These are phyloP conservation scores for Noctua comes DNA, from an alignment of 2,888 invertebrate genomes.

Conservation along the genomic window DNA sequence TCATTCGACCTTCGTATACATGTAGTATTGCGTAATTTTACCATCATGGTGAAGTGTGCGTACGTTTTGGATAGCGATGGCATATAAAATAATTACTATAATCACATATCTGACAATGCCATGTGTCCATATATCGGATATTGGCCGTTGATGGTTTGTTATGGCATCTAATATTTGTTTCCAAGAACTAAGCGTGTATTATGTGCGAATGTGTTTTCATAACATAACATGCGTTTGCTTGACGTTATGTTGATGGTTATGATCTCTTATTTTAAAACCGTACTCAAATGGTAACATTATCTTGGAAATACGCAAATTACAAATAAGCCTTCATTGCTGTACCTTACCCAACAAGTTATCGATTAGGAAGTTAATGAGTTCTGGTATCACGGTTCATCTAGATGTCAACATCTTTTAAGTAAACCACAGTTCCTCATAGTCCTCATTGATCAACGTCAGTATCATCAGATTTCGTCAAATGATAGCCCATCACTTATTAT, in stretches of 20 bases:
- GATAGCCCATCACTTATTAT: neutral
- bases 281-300: neutral
- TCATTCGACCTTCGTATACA: slow-evolving; percentile 69
- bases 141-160: slow-evolving; percentile 17
- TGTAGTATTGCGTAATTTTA: slow-evolving; percentile 55
- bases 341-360: neutral
- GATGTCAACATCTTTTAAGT: neutral
- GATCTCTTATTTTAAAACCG: slow-evolving; percentile 4
- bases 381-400: neutral
- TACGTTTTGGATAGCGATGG: slow-evolving; percentile 27
- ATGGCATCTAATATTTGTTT: slow-evolving; percentile 26
- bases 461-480: neutral
- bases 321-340: neutral
- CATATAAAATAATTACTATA: slow-evolving; percentile 40
- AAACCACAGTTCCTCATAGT: neutral
- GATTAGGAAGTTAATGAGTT: neutral
- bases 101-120: slow-evolving; percentile 31
- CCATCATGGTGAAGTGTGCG: slow-evolving; percentile 27
- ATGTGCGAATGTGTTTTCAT: slow-evolving; percentile 29
- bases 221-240: slow-evolving; percentile 40
- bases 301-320: slow-evolving; percentile 7
- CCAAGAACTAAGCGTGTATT: slow-evolving; percentile 26
- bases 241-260: slow-evolving; percentile 2
- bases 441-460: neutral
- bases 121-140: slow-evolving; percentile 30